phyloP scores from a whole-genome alignment of 2,888 invertebrate species.

The Aporophyla lueneburgensis region DNA sequence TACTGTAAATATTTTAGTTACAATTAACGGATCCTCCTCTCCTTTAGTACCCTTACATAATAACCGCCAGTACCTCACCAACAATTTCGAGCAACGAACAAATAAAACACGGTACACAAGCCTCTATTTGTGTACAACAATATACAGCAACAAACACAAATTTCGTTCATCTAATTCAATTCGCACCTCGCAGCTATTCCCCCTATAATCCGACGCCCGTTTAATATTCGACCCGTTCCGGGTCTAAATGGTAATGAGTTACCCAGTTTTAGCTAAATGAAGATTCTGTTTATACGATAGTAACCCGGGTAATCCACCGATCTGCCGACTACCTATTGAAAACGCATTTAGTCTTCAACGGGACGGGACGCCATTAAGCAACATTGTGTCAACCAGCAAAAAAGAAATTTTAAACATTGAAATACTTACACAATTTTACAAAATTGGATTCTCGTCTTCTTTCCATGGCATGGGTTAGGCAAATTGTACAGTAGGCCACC shows the following conservation, averaged over 20 bases:
- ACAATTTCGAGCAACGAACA: background rate
- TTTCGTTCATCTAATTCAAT: constrained; percentile 75
- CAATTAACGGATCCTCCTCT: too few relatives aligned
- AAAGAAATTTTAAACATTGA: background rate
- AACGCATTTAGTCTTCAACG: constrained; percentile 73
- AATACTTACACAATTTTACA: background rate
- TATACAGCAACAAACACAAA: constrained; percentile 48
- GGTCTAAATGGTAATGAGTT: constrained; percentile 81
- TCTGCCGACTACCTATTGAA: constrained; percentile 72
- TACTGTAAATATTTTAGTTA: too few relatives aligned
- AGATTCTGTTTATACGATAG: constrained; percentile 80
- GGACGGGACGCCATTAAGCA: constrained; percentile 58
- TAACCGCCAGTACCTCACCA: background rate
- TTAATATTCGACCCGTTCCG: constrained; percentile 79
- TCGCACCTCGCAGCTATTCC: constrained; percentile 74
- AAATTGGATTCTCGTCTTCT: too few relatives aligned
- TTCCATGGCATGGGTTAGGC: too few relatives aligned
- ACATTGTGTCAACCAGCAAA: background rate
- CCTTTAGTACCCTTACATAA: too few relatives aligned
- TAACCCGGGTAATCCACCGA: constrained; percentile 76
- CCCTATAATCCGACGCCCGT: constrained; percentile 72
- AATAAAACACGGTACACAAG: constrained; percentile 17
- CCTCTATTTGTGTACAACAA: constrained; percentile 33
- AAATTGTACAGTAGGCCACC: too few relatives aligned
- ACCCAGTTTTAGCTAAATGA: constrained; percentile 78